phyloP scores from a whole-genome alignment of 2,888 invertebrate genomes.

The Dinocampus coccinellae region DNA sequence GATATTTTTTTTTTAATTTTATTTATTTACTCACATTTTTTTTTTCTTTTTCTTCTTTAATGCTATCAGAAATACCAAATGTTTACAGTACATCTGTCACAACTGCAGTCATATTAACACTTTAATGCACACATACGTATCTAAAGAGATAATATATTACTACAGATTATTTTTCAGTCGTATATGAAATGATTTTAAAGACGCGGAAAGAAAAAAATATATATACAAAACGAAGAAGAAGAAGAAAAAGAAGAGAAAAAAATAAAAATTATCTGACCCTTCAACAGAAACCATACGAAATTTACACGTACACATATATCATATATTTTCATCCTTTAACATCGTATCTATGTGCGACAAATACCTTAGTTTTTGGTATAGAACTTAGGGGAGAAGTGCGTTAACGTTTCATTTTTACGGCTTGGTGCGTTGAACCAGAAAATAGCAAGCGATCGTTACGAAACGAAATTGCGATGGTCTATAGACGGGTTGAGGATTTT shows the following conservation, averaged over 20 bases:
- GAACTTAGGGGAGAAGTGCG: conserved; percentile 16
- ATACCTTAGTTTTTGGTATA: neutral
- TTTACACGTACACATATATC: neutral
- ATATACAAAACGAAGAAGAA: neutral
- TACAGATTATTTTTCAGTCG: neutral
- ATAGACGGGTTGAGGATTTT: conserved; percentile 18
- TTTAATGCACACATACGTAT: no score
- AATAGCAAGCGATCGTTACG: conserved; percentile 38
- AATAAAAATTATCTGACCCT: neutral
- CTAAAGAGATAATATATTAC: no score
- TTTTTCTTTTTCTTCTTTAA: no score
- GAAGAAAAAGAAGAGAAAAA: neutral
- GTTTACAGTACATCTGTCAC: no score
- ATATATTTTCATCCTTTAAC: neutral
- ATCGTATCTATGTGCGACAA: neutral
- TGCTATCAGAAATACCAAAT: no score
- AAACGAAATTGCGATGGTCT: conserved; percentile 40
- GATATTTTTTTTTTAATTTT: no score
- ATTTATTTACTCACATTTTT: no score
- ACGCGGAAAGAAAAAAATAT: no score
- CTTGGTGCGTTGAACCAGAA: conserved; percentile 36
- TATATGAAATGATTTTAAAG: neutral
- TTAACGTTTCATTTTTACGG: conserved; percentile 20
- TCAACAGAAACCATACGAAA: neutral
- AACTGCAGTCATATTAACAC: no score